These are phyloP conservation scores for Halesus radiatus DNA, from an alignment of 1,140 invertebrate species.

Conservation along the genomic window DNA sequence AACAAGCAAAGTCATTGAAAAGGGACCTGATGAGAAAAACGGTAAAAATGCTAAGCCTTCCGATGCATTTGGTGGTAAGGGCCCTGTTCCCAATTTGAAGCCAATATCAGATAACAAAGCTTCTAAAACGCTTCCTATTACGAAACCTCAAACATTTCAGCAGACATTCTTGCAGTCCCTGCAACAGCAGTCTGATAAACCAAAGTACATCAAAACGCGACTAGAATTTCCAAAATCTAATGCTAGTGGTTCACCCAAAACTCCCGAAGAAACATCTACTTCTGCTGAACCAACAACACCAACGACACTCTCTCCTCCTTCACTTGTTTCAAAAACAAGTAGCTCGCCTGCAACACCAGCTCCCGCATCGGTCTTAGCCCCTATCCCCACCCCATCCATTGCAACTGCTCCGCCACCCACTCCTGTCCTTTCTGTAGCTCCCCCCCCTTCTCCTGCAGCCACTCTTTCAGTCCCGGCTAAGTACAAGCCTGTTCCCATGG, in stretches of 20 bases:
- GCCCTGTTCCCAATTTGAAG: slow-evolving; percentile 69
- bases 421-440: too few species aligned
- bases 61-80: slow-evolving; percentile 63
- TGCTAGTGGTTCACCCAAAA: slow-evolving; percentile 63
- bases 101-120: slow-evolving; percentile 68
- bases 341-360: not conserved
- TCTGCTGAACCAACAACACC: slow-evolving; percentile 53
- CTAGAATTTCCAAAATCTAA: slow-evolving; percentile 66
- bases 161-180: slow-evolving; percentile 69
- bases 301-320: not conserved
- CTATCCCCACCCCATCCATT: too few species aligned
- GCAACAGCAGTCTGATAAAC: slow-evolving; percentile 65
- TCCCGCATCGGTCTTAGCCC: too few species aligned
- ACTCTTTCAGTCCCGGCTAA: not conserved
- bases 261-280: slow-evolving; percentile 14
- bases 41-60: slow-evolving; percentile 56
- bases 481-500: slow-evolving; percentile 39
- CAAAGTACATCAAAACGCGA: slow-evolving; percentile 66
- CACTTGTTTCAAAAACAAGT: not conserved
- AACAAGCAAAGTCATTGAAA: slow-evolving; percentile 61
- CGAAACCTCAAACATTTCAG: slow-evolving; percentile 68
- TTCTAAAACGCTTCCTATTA: slow-evolving; percentile 62
- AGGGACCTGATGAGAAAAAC: slow-evolving; percentile 59
- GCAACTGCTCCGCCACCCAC: too few species aligned
- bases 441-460: too few species aligned